Evolutionary conservation across 2,888 invertebrate genomes (phyloP), one percentile per base, ranked within the genome.

Genomic region (Drosophila cyrtoloma): DNA sequence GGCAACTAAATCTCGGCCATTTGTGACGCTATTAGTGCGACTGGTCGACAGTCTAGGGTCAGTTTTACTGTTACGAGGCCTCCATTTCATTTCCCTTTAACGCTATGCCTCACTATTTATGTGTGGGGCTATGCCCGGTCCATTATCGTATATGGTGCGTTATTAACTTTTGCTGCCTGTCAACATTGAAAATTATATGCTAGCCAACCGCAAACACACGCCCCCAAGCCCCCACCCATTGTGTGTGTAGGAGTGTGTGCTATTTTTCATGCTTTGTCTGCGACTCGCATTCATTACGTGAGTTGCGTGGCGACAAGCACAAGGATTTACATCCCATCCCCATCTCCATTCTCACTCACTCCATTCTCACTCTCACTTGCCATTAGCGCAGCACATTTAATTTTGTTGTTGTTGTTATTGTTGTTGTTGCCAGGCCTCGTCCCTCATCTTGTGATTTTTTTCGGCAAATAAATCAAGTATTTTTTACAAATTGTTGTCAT

Each of bases 401-500:
- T 89, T 86, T 86, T 77, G 75, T 70, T 78, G 50, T 72, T 77
- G 71, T 51, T 71, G 42, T 86, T 77, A 71, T 71, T 77, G 50
- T 72, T 77, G 70, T 44, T 57, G 30, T 12, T 33, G n/a, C 47
- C 61, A 47, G 39, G 42, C 22, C 19, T 30, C 58, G 30, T 42
- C 22, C 10, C 63, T 28, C 47, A 42, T 53, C 44, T 56, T 61
- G 37, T 55, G 75, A 64, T 75, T 59, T 72, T 78, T 71, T 68
- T 59, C 56, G 56, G 70, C 68, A 84, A 81, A 90, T 87, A 89
- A 88, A 89, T 87, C 89, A 90, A 85, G 85, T 76, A 86, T 90
- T 90, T 87, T 90, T 82, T 89, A 88, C 90, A 88, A 88, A 88
- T 88, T 90, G 87, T 84, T 87, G 90, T 90, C 87, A 90, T 87